Evolutionary conservation across 2,888 invertebrate species (phyloP).

Genomic region (Pyralis farinalis): DNA sequence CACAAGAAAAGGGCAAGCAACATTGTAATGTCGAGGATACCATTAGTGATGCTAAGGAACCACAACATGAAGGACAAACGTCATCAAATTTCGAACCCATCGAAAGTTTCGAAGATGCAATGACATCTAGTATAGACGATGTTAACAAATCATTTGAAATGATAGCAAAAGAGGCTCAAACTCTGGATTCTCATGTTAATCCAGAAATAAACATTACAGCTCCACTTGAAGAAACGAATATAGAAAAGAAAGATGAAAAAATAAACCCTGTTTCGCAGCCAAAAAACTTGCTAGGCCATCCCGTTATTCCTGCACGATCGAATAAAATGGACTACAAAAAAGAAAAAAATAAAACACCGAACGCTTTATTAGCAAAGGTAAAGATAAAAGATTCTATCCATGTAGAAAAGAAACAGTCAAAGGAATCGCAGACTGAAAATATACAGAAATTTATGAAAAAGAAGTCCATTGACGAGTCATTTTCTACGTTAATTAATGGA

Average conservation of each 20-base stretch:
- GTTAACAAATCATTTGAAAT: conserved; percentile 67
- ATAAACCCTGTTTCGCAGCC: conserved; percentile 59
- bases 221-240: conserved; percentile 43
- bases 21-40: conserved; percentile 26
- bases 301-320: conserved; percentile 77
- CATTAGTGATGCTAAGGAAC: conserved; percentile 13
- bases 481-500: conserved; percentile 63
- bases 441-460: conserved; percentile 38
- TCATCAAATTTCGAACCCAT: conserved; percentile 51
- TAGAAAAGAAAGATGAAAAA: conserved; percentile 37
- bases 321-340: conserved; percentile 75
- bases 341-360: conserved; percentile 70
- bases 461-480: conserved; percentile 35
- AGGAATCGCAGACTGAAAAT: conserved; percentile 53
- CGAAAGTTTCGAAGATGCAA: conserved; percentile 68
- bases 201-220: conserved; percentile 58
- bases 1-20: conserved; percentile 52
- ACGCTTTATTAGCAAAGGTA: conserved; percentile 57
- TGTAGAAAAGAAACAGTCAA: conserved; percentile 45
- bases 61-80: conserved; percentile 14
- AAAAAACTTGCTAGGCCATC: conserved; percentile 80
- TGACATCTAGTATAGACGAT: conserved; percentile 65
- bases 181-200: conserved; percentile 33
- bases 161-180: conserved; percentile 48
- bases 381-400: conserved; percentile 65